Base-by-base conservation (phyloP, 2,888 invertebrate genomes). In the Aphelenchoides bicaudatus region DNA sequence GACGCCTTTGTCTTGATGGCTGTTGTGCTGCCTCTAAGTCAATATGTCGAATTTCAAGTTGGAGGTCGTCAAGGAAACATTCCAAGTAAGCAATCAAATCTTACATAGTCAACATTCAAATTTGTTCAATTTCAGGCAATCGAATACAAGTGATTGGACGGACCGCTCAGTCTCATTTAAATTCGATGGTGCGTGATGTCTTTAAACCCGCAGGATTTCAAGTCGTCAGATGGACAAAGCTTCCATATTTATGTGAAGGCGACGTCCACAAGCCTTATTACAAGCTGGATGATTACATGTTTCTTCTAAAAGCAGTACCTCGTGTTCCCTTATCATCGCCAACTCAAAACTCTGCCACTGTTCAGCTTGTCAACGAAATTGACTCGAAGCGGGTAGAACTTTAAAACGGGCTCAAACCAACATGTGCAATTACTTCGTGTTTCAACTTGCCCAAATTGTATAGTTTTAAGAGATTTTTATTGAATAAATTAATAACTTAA, bases 191-290 rank as follows among this genome's bases (percentile, higher is more conserved):
- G 25, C 79, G 82, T 34, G 68, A 80, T 47, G 85, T 88, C 4
- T 82, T 87, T 25, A 83, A 84, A 62, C 86, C 87, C 0, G 80
- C 85, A 50, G 88, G 88, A 2, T 89, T 90, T 80, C 66, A 70
- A 59, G 57, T 94, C 38, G 84, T 87, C 47, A 84, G 86, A 3
- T 96, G 93, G 90, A 87, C 90, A 10, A 86, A 90, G 73, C 86
- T 92, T 39, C 96, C 96, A 0, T 96, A 96, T 80, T 84, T 98
- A 37, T 96, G 94, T 81, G 94, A 98, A 82, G 96, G 96, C 0
- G 94, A 96, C 49, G 56, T 70, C 47, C 58, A 62, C 38, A 52
- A 74, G 74, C 59, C 70, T 8, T 75, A 62, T 53, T 75, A 75
- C 60, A 63, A 62, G 39, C 63, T 75, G 5, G 68, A 67, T 37